A percentile compares a stretch with the other conserved stretches of the same genome.
Conservation (phyloP, 2,797 vertebrate genomes). For the Gorsachius magnificus region DNA sequence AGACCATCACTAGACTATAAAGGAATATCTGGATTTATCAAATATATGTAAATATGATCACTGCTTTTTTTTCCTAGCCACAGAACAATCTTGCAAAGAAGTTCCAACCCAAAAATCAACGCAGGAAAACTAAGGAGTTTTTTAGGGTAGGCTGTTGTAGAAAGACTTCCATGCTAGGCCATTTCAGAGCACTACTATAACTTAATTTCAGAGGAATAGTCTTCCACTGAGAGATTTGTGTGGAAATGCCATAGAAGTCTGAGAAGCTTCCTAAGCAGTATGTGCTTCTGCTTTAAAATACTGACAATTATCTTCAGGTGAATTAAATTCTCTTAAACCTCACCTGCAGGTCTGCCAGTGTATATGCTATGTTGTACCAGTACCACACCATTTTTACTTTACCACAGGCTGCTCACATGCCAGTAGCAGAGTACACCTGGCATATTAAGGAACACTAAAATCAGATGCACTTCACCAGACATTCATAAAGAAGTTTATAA, state of each 20-base stretch:
- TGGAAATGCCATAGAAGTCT: neutral
- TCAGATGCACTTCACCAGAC: neutral
- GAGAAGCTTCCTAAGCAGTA: neutral
- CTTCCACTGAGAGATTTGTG: neutral
- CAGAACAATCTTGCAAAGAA: neutral
- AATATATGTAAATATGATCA: neutral
- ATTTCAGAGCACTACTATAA: neutral
- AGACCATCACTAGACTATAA: neutral
- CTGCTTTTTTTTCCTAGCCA: neutral
- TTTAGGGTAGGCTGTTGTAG: neutral
- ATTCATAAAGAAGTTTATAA: neutral
- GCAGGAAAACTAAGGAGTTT: neutral
- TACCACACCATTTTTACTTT: neutral
- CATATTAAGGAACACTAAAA: neutral
- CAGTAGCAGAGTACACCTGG: neutral
- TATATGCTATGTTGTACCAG: neutral
- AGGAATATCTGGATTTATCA: conserved; percentile 1
- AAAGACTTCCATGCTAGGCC: neutral
- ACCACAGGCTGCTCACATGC: neutral
- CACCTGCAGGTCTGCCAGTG: neutral
- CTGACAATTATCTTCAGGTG: neutral
- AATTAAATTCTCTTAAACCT: neutral
- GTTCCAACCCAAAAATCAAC: neutral
- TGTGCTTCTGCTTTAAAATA: neutral
- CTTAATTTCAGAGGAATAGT: neutral